Percentiles rank a stretch among this genome's conserved stretches.
Evolutionary conservation across 2,888 invertebrate genomes (phyloP).

Genomic region (Balanococcus diminutus): DNA sequence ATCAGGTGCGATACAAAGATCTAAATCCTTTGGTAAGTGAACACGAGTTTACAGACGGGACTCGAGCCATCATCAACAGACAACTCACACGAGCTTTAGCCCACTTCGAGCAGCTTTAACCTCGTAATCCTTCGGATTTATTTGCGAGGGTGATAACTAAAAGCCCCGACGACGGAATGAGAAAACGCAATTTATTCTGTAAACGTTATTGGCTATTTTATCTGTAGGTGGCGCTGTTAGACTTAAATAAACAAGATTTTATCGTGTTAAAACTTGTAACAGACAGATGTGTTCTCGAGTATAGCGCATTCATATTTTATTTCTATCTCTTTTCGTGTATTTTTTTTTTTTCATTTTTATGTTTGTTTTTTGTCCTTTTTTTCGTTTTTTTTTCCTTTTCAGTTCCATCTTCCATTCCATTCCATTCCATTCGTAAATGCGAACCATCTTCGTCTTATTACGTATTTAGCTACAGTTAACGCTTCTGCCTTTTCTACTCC

Average conservation of each 20-base stretch:
- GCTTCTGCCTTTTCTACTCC: not conserved
- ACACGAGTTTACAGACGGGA: conserved; percentile 54
- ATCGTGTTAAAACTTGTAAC: conserved; percentile 54
- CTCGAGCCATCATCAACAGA: conserved; percentile 54
- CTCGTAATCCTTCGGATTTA: conserved; percentile 52
- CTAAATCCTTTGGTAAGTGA: conserved; percentile 55
- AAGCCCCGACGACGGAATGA: conserved; percentile 49
- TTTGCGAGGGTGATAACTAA: conserved; percentile 54
- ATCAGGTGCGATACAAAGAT: conserved; percentile 53
- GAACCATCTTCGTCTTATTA: not conserved
- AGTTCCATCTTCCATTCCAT: not conserved
- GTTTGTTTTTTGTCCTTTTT: not conserved
- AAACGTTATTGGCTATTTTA: conserved; percentile 55
- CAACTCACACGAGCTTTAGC: conserved; percentile 53
- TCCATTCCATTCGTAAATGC: not conserved
- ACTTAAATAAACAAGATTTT: conserved; percentile 55
- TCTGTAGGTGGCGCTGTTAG: conserved; percentile 54
- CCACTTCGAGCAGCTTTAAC: conserved; percentile 51
- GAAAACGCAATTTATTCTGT: conserved; percentile 55
- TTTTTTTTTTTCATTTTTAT: not conserved
- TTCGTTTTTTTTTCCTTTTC: not conserved
- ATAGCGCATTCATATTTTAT: conserved; percentile 52
- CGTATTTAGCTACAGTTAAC: not conserved
- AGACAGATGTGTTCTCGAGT: conserved; percentile 45
- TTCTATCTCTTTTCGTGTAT: not conserved